phyloP scores from a whole-genome alignment of 2,888 invertebrate species.

The Spilosoma lubricipeda region DNA sequence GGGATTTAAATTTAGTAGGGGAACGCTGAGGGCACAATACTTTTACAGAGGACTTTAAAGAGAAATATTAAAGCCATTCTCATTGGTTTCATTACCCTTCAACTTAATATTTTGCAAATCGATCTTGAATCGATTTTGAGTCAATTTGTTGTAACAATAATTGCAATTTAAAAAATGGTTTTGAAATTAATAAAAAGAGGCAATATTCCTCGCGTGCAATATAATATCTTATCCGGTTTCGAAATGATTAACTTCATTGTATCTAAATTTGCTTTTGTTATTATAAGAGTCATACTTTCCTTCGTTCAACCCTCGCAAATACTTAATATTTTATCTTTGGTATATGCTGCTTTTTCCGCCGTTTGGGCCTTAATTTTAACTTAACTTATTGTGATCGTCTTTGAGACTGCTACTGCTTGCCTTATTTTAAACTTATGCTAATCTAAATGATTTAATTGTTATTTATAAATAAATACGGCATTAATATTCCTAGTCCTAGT shows the following conservation, averaged over 20 bases:
- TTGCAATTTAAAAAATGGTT: neutral
- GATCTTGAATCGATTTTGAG: constrained; percentile 20
- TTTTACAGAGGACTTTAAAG: constrained; percentile 27
- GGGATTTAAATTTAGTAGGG: too few species aligned
- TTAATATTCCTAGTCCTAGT: neutral
- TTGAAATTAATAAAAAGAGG: neutral
- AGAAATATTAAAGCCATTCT: constrained; percentile 34
- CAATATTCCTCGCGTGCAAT: neutral
- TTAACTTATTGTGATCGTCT: constrained; percentile 29
- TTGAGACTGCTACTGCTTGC: constrained; percentile 32
- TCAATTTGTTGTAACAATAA: neutral
- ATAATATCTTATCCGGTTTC: neutral
- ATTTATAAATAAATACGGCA: neutral
- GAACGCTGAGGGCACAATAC: constrained; percentile 9
- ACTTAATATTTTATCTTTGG: constrained; percentile 52
- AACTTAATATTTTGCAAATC: constrained; percentile 27
- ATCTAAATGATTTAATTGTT: neutral
- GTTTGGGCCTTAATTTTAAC: constrained; percentile 26
- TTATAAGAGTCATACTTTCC: constrained; percentile 80
- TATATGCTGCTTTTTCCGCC: constrained; percentile 36
- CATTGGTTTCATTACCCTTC: constrained; percentile 16
- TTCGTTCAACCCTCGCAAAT: constrained; percentile 81
- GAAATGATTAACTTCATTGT: neutral
- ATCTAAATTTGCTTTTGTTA: neutral
- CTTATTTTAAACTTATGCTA: neutral